These are phyloP conservation scores for Volucella inanis DNA, from an alignment of 2,888 invertebrate species.

Conservation along the genomic window DNA sequence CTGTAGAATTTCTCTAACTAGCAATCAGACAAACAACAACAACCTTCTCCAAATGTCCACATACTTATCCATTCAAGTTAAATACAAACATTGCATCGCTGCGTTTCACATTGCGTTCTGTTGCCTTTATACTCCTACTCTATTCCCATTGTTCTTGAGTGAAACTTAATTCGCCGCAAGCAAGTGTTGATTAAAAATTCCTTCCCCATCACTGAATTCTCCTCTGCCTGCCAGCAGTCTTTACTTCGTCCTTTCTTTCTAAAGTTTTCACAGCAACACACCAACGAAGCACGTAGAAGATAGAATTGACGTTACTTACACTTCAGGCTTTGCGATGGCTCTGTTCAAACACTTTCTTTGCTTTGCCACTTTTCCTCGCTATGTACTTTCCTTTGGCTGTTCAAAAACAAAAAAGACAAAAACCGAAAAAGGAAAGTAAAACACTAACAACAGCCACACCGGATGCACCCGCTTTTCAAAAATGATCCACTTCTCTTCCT, in stretches of 20 bases:
- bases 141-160: constrained; percentile 37
- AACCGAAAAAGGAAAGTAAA: neutral
- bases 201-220: constrained; percentile 32
- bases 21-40: too few species aligned
- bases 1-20: too few species aligned
- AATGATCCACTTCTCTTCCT: neutral
- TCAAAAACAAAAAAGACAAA: neutral
- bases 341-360: constrained; percentile 39
- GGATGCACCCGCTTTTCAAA: constrained; percentile 48
- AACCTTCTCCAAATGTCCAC: constrained; percentile 23
- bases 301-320: constrained; percentile 58
- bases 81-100: constrained; percentile 34
- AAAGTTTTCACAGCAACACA: constrained; percentile 28
- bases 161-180: constrained; percentile 58
- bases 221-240: constrained; percentile 22
- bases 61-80: constrained; percentile 43
- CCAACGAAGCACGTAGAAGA: constrained; percentile 15
- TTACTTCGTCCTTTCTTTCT: constrained; percentile 41
- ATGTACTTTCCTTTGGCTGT: neutral
- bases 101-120: neutral
- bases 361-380: constrained; percentile 30
- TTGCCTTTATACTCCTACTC: constrained; percentile 12
- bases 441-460: constrained; percentile 20
- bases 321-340: constrained; percentile 15
- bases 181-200: constrained; percentile 70